Evolutionary conservation across 2,888 invertebrate species (phyloP).

Genomic region (Marasmarcha lunaedactyla): DNA sequence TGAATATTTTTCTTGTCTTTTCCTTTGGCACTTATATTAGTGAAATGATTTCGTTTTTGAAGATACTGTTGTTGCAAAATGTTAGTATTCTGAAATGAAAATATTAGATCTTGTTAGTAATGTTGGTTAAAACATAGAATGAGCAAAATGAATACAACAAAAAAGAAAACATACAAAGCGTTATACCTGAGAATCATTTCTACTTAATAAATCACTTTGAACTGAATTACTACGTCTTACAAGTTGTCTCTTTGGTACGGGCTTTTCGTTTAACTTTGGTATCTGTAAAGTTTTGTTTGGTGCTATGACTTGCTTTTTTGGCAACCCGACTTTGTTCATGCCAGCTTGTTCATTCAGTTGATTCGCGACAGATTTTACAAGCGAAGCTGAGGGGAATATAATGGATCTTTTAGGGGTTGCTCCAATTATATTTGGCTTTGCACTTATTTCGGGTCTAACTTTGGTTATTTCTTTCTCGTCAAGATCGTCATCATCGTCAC

Average conservation of each 20-base stretch:
- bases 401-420: conserved; percentile 52
- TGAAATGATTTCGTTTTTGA: conserved; percentile 68
- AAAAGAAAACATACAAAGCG: conserved; percentile 33
- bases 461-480: conserved; percentile 18
- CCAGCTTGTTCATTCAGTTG: conserved; percentile 47
- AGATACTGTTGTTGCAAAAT: conserved; percentile 68
- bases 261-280: conserved; percentile 60
- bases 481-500: conserved; percentile 20
- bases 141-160: conserved; percentile 17
- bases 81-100: conserved; percentile 71
- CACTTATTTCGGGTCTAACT: background rate
- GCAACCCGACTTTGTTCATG: conserved; percentile 46
- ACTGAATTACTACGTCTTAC: conserved; percentile 57
- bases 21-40: conserved; percentile 59
- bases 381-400: conserved; percentile 49
- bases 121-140: conserved; percentile 25
- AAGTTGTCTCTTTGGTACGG: conserved; percentile 55
- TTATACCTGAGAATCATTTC: conserved; percentile 57
- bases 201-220: conserved; percentile 40
- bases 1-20: conserved; percentile 74
- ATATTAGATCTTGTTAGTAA: conserved; percentile 41
- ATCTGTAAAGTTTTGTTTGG: conserved; percentile 63
- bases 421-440: conserved; percentile 53
- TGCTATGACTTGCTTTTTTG: conserved; percentile 52
- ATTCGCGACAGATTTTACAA: conserved; percentile 52